Percentiles rank a stretch among this genome's conserved stretches.
Conservation (phyloP, 2,797 vertebrate species). For the Brotula barbata region DNA sequence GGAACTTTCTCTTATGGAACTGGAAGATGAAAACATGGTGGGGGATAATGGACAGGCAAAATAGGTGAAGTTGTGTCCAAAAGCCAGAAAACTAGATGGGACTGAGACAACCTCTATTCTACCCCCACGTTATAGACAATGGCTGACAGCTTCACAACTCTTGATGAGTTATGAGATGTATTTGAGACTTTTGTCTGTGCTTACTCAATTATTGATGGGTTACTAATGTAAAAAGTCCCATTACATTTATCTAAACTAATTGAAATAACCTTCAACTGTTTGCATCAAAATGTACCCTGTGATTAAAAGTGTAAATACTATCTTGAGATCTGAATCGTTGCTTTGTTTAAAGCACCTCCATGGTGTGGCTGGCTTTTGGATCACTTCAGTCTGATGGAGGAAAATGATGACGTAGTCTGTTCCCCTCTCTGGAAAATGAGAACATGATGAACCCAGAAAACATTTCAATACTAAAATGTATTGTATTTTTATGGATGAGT, state of each 20-base stretch:
- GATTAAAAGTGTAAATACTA: too few relatives aligned
- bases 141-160: too few relatives aligned
- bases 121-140: background rate
- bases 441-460: conserved; percentile 55
- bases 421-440: conserved; percentile 56
- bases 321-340: background rate
- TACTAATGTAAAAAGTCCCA: too few relatives aligned
- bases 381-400: conserved; percentile 22
- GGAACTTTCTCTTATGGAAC: conserved; percentile 92
- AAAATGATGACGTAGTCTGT: conserved; percentile 24
- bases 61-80: conserved; percentile 50
- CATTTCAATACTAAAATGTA: conserved; percentile 46
- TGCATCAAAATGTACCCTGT: too few relatives aligned
- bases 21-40: conserved; percentile 82
- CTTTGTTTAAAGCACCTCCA: conserved; percentile 1
- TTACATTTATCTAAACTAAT: too few relatives aligned
- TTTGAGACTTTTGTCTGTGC: too few relatives aligned
- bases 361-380: conserved; percentile 26
- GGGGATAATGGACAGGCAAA: conserved; percentile 64
- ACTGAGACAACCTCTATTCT: background rate
- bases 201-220: too few relatives aligned
- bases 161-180: too few relatives aligned
- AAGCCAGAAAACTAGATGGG: conserved; percentile 18
- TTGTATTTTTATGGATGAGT: conserved; percentile 52
- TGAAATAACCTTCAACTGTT: too few relatives aligned